Percentiles rank a stretch among this genome's conserved stretches.
Conservation (phyloP, 2,113 vertebrate species). For the Anolis carolinensis region DNA sequence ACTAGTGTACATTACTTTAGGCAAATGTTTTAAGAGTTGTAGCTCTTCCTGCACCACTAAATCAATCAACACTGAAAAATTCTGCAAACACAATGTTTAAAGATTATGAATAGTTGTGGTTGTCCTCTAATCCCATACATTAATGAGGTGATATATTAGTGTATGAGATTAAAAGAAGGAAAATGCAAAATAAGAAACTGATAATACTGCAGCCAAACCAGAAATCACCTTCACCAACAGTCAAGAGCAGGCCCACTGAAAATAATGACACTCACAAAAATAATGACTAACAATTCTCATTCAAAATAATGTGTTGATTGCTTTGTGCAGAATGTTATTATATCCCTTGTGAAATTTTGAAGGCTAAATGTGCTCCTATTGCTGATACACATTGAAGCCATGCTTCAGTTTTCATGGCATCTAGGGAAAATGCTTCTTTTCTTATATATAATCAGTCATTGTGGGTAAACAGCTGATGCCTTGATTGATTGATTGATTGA, state of each 20-base stretch:
- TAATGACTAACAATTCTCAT: background rate
- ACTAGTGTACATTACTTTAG: too few relatives aligned
- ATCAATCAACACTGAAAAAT: background rate
- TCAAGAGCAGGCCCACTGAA: too few relatives aligned
- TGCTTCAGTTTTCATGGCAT: background rate
- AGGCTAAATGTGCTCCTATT: background rate
- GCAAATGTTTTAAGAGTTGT: background rate
- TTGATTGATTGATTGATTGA: too few relatives aligned
- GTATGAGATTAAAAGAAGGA: background rate
- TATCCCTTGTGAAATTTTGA: background rate
- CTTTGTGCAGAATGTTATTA: background rate
- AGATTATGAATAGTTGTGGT: background rate
- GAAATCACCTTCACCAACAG: too few relatives aligned
- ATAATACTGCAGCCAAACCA: background rate
- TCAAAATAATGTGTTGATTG: background rate
- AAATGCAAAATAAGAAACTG: background rate
- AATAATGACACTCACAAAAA: too few relatives aligned
- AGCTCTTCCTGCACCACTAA: background rate
- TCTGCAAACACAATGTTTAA: background rate
- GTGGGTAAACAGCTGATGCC: too few relatives aligned
- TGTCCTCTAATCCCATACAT: background rate
- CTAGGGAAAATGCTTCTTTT: background rate
- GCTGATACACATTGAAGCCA: background rate
- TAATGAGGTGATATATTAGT: background rate
- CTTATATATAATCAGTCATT: background rate